phyloP scores from a whole-genome alignment of 2,888 invertebrate species.

The Zygaena filipendulae region DNA sequence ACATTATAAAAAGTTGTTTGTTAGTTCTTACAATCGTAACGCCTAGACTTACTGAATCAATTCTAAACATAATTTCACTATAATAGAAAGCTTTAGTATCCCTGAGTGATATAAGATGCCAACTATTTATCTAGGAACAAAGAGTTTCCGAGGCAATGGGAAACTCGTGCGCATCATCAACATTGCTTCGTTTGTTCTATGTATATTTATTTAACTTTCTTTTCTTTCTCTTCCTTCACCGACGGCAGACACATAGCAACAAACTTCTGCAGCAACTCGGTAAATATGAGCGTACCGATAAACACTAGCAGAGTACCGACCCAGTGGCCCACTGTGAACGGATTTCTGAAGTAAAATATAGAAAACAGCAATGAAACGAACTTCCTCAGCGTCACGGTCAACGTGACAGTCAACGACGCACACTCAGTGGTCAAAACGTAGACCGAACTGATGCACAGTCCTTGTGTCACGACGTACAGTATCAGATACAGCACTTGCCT shows the following conservation, averaged over 20 bases:
- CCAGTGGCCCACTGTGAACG: slow-evolving; percentile 93
- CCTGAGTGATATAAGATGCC: too few relatives aligned
- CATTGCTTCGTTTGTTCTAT: too few relatives aligned
- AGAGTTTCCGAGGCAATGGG: too few relatives aligned
- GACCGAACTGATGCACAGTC: slow-evolving; percentile 92
- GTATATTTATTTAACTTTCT: slow-evolving; percentile 45
- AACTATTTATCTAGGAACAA: too few relatives aligned
- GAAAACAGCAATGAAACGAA: slow-evolving; percentile 96
- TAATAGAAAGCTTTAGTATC: too few relatives aligned
- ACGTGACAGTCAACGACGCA: slow-evolving; percentile 91
- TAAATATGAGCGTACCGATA: slow-evolving; percentile 91
- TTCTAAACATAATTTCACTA: too few relatives aligned
- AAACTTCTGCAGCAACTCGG: slow-evolving; percentile 75
- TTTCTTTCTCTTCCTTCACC: slow-evolving; percentile 25
- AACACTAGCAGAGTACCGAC: slow-evolving; percentile 91
- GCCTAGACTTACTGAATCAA: too few relatives aligned
- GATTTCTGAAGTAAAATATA: slow-evolving; percentile 93
- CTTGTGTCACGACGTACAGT: slow-evolving; percentile 90
- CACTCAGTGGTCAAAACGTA: slow-evolving; percentile 95
- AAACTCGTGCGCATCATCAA: too few relatives aligned
- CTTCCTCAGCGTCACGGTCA: slow-evolving; percentile 95
- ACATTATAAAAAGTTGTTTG: too few relatives aligned
- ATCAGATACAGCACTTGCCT: slow-evolving; percentile 80
- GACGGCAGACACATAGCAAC: slow-evolving; percentile 36
- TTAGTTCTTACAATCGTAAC: too few relatives aligned